phyloP scores from a whole-genome alignment of 64 coral and sea anemone genomes.

The Pocillopora damicornis region DNA sequence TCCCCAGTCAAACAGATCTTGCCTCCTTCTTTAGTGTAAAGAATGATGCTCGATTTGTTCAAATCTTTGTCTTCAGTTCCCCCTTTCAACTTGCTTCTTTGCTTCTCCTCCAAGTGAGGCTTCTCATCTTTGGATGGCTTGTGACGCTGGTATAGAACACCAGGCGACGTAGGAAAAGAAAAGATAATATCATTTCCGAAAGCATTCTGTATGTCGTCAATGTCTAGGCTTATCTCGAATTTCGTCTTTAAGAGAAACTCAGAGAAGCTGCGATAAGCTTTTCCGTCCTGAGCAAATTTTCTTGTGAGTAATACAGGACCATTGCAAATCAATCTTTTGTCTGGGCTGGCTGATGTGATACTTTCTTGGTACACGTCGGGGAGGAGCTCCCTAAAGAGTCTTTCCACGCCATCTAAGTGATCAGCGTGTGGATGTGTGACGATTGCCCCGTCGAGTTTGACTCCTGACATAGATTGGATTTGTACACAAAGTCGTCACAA shows the following conservation, averaged over 20 bases:
- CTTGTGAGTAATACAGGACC: conserved; percentile 20
- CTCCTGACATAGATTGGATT: not conserved
- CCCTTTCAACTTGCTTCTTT: not conserved
- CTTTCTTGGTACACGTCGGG: not conserved
- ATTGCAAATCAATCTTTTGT: conserved; percentile 18
- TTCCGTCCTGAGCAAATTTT: not conserved
- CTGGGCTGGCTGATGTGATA: not conserved
- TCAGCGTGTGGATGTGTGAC: conserved; percentile 20
- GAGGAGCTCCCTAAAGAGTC: conserved; percentile 24
- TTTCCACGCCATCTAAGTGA: conserved; percentile 33
- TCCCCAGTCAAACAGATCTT: conserved; percentile 4
- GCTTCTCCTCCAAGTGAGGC: not conserved
- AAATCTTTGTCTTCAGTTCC: not conserved
- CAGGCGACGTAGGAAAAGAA: not conserved
- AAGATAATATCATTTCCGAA: not conserved
- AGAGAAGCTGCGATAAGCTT: conserved; percentile 23
- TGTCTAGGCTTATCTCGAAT: not conserved
- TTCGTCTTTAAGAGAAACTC: conserved; percentile 1
- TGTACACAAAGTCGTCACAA: not conserved
- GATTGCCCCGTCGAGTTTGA: conserved; percentile 23
- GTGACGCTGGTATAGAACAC: not conserved
- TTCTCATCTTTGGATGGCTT: not conserved
- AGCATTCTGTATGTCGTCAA: not conserved
- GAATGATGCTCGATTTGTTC: conserved; percentile 21
- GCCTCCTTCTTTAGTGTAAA: not conserved